A percentile compares a stretch with the other conserved stretches of the same genome.
Evolutionary conservation across 2,888 invertebrate species (phyloP).

Genomic region (Capitulum mitella): DNA sequence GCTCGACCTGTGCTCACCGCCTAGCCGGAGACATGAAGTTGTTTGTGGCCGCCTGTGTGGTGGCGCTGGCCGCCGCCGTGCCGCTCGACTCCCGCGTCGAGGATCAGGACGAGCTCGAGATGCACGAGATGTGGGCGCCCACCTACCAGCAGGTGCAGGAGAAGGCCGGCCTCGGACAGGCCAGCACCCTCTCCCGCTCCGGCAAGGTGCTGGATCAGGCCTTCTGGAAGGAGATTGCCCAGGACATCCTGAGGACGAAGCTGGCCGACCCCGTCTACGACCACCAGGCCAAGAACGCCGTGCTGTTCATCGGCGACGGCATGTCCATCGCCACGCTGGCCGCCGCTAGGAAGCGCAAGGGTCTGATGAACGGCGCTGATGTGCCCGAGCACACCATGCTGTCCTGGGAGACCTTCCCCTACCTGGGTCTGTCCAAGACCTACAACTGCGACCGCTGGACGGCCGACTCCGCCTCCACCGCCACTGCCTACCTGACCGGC

Average conservation of each 20-base stretch:
- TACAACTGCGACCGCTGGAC: constrained; percentile 24
- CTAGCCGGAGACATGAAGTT: background rate
- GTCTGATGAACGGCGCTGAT: background rate
- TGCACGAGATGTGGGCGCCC: constrained; percentile 3
- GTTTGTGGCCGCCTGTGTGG: background rate
- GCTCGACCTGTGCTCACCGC: no score
- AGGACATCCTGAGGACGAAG: background rate
- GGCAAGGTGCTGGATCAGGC: background rate
- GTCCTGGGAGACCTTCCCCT: background rate
- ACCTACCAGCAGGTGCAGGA: background rate
- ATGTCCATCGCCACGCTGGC: constrained; percentile 12
- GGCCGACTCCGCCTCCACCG: constrained; percentile 13
- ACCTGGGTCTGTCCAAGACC: background rate
- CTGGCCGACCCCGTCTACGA: background rate
- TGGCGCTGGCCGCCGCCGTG: background rate
- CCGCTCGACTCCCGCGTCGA: constrained; percentile 8
- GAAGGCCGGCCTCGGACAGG: background rate
- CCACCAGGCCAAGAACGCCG: background rate
- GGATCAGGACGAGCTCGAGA: constrained; percentile 17
- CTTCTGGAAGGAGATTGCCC: background rate
- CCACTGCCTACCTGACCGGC: constrained; percentile 18
- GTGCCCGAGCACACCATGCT: background rate
- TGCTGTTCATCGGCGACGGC: constrained; percentile 11
- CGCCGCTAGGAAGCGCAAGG: constrained; percentile 18
- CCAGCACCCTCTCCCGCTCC: background rate